Evolutionary conservation across 2,113 vertebrate genomes (phyloP), one percentile per base, ranked within the genome.

Genomic region (Procavia capensis): DNA sequence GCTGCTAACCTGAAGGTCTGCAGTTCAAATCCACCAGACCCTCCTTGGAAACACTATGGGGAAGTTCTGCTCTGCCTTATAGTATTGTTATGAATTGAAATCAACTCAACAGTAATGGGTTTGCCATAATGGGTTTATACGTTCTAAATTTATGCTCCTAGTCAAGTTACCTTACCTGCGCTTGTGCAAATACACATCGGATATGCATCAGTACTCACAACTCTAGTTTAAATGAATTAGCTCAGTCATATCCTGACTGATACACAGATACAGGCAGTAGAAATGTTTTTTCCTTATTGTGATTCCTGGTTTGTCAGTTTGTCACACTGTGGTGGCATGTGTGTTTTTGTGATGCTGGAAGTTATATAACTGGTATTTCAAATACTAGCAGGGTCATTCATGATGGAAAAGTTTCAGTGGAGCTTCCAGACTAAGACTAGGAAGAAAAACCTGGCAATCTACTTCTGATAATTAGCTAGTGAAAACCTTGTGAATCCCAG

Each of bases 191-290:
- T 74, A 31, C 45, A 6, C 9, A 31, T n/a, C n/a, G n/a, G n/a
- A n/a, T n/a, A n/a, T n/a, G 2, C 8, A 27, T 0, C 8, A 41
- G 76, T 54, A 39, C 24, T 72, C 14, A 70, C 19, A 45, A 81
- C 82, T 64, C 43, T 76, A 3, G 24, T 34, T 86, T 25, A 76
- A 83, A 78, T 50, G 72, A 74, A 54, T n/a, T n/a, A 72, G 31
- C 34, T 70, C 79, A 70, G 34, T 45, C n/a, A 75, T 93, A 76
- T 92, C 14, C 74, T 83, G 76, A 88, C 31, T 90, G 50, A 64
- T n/a, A 47, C 9, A 27, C n/a, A 95, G 82, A 76, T 34, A 22
- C 17, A 59, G 39, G 36, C 24, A 70, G 43, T 64, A 82, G 57
- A 68, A 90, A 76, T 89, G 50, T 64, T 34, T 25, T 81, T 81